Percentiles rank a stretch among this genome's conserved stretches.
Conservation (phyloP, 64 coral and sea anemone species). For the Acropora tenuis region DNA sequence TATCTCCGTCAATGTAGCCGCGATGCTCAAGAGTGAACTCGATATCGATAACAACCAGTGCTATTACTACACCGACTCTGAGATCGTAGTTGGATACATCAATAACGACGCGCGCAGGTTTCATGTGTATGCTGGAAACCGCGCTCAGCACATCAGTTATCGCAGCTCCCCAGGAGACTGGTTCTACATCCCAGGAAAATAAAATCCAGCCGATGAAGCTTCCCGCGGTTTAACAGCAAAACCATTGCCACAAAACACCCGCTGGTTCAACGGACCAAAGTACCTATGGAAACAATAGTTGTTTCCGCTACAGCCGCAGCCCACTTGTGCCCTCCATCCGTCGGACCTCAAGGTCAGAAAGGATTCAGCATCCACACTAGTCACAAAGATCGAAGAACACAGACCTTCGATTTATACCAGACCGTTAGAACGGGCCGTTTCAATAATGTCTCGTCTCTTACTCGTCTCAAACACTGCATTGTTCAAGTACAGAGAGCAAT, state of each 20-base stretch:
- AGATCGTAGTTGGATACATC: slow-evolving; percentile 43
- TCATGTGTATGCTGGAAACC: slow-evolving; percentile 51
- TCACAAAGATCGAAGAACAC: not conserved
- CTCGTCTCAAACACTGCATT: too few relatives aligned
- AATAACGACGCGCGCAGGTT: slow-evolving; percentile 40
- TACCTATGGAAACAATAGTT: slow-evolving; percentile 32
- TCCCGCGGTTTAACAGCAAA: slow-evolving; percentile 39
- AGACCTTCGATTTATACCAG: not conserved
- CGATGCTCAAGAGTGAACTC: slow-evolving; percentile 45
- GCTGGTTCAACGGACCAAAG: slow-evolving; percentile 51
- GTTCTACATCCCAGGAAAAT: slow-evolving; percentile 25
- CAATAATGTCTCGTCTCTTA: slow-evolving; percentile 32
- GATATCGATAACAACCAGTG: slow-evolving; percentile 40
- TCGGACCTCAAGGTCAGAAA: slow-evolving; percentile 34
- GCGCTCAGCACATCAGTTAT: slow-evolving; percentile 49
- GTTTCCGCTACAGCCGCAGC: not conserved
- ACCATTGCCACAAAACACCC: slow-evolving; percentile 21
- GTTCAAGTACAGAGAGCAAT: slow-evolving; percentile 68
- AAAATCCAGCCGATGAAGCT: slow-evolving; percentile 58
- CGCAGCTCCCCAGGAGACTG: slow-evolving; percentile 30
- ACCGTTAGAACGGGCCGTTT: slow-evolving; percentile 48
- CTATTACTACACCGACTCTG: slow-evolving; percentile 39
- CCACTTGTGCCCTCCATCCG: not conserved
- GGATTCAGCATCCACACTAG: slow-evolving; percentile 1
- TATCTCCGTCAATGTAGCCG: slow-evolving; percentile 46